phyloP scores from a whole-genome alignment of 2,888 invertebrate species.

The Euphydryas editha region DNA sequence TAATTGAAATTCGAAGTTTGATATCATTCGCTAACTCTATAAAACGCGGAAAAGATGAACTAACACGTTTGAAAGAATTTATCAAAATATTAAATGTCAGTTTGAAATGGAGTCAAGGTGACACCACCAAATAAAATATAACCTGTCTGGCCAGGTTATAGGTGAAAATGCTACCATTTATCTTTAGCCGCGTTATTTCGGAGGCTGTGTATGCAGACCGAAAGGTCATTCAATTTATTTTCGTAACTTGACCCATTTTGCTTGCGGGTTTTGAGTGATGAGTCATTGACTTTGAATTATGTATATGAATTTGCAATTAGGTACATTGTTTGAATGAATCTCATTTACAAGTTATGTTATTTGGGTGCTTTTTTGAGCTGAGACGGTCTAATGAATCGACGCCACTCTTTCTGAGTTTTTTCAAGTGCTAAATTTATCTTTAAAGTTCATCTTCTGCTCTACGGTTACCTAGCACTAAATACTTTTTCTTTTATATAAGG shows the following conservation, averaged over 20 bases:
- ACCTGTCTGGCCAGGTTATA: slow-evolving; percentile 15
- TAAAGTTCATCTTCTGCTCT: too few relatives aligned
- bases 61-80: background rate
- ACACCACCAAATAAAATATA: slow-evolving; percentile 11
- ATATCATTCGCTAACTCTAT: too few relatives aligned
- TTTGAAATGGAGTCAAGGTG: background rate
- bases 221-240: slow-evolving; percentile 39
- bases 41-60: too few relatives aligned
- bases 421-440: background rate
- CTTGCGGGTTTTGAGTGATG: slow-evolving; percentile 9
- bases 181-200: slow-evolving; percentile 37
- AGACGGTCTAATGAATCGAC: too few relatives aligned
- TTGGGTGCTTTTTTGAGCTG: too few relatives aligned
- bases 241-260: slow-evolving; percentile 39
- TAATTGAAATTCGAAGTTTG: too few relatives aligned
- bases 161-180: slow-evolving; percentile 27
- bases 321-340: background rate
- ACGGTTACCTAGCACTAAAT: too few relatives aligned
- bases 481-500: too few relatives aligned
- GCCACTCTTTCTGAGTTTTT: too few relatives aligned
- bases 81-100: background rate
- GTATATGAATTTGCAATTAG: slow-evolving; percentile 7
- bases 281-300: slow-evolving; percentile 5
- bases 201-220: slow-evolving; percentile 23
- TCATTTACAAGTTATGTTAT: background rate